Evolutionary conservation across 2,113 vertebrate genomes (phyloP), one percentile per base, ranked within the genome.

Genomic region (Lagopus muta): DNA sequence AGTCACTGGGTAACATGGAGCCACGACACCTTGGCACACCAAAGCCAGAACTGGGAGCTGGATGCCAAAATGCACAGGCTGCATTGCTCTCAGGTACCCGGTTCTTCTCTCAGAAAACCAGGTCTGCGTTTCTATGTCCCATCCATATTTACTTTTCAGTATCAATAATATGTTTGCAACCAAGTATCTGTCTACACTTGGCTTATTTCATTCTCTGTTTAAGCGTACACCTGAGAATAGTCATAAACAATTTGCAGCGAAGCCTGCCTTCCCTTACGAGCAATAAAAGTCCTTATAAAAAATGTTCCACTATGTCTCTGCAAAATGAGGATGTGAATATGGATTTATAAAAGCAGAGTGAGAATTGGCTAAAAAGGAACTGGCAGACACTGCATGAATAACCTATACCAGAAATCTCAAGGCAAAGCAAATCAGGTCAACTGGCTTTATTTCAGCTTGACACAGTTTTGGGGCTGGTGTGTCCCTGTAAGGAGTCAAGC

Each of bases 181-280:
- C 45, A 67, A 70, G 64, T 55, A 71, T 85, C 19, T 92, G 24
- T 55, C 67, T 79, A 3, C 82, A 50, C 40, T 93, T 62, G 54
- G 48, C 54, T 80, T 80, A 38, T 80, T 92, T 40, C 42, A 25
- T 82, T 87, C 92, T 89, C 78, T 43, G 3, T 84, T 85, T 65
- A 82, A 92, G 70, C 14, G 36, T 9, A n/a, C 48, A 70, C 48
- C 74, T 79, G 54, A 87, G 64, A 76, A 76, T 45, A 85, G 79
- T 36, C 28, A 43, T n/a, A 16, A 91, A 45, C 78, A 65, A 69
- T 50, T 58, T 40, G 24, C 79, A 78, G 65, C 32, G 38, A 77
- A 77, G 45, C n/a, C 7, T 1, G 19, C n/a, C 0, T 0, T 13
- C 54, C 3, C 5, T 48, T 62, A 64, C 47, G 20, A 80, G 60